Conservation (phyloP, 2,113 vertebrate species). For the Asarcornis scutulata region DNA sequence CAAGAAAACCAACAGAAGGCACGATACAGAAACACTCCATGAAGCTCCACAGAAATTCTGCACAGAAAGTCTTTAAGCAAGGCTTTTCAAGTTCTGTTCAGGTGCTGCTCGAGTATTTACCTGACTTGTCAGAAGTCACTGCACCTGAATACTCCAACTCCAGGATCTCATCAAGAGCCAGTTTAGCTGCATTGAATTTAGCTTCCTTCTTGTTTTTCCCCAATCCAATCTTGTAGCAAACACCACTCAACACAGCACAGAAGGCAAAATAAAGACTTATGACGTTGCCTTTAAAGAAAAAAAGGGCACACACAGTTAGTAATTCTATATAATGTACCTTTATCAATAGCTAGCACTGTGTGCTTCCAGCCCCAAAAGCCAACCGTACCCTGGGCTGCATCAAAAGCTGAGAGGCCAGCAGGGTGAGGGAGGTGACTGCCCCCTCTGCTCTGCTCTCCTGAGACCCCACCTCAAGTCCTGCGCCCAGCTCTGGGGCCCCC, state of each 20-base stretch:
- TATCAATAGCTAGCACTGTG: background rate
- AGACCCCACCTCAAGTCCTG: too few species aligned
- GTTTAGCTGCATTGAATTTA: constrained; percentile 82
- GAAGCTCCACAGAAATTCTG: background rate
- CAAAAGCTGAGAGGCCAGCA: too few species aligned
- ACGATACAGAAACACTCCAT: background rate
- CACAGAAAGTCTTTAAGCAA: background rate
- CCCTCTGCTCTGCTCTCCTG: too few species aligned
- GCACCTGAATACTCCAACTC: constrained; percentile 63
- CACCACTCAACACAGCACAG: constrained; percentile 89
- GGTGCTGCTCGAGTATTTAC: constrained; percentile 52
- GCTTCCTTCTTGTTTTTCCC: constrained; percentile 91
- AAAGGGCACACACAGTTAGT: background rate
- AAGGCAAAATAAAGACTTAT: constrained; percentile 89
- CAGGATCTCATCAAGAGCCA: constrained; percentile 88
- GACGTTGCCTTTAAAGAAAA: constrained; percentile 75
- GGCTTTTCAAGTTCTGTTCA: background rate
- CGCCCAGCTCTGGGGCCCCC: too few species aligned
- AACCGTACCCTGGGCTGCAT: too few species aligned
- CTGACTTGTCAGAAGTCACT: constrained; percentile 60
- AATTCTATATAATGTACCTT: background rate
- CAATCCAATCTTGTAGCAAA: constrained; percentile 88
- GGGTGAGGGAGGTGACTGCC: too few species aligned
- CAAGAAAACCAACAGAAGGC: background rate
- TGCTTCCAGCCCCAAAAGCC: background rate